Conservation (phyloP, 2,797 vertebrate genomes). For the Mus minutoides region DNA sequence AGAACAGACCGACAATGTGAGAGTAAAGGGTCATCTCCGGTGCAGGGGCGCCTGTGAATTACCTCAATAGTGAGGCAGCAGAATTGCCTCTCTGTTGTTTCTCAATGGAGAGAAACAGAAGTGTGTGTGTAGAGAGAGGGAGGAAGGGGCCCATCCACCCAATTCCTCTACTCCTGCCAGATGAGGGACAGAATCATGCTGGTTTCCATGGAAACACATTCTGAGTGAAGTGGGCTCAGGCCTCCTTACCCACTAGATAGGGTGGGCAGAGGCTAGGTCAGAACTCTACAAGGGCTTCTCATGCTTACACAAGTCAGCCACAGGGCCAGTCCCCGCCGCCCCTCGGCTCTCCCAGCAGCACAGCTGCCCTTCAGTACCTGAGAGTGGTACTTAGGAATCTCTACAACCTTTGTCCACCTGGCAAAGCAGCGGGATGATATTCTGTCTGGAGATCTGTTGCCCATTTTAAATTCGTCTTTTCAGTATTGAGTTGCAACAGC, state of each 20-base stretch:
- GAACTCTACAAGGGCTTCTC: background rate
- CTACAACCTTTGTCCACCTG: background rate
- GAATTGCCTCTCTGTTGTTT: too few relatives aligned
- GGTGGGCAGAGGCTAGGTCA: background rate
- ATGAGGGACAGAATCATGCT: background rate
- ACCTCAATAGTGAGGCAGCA: background rate
- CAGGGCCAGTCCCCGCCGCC: background rate
- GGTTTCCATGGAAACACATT: background rate
- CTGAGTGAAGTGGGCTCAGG: background rate
- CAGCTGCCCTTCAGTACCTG: background rate
- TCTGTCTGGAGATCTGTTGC: background rate
- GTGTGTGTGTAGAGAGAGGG: background rate
- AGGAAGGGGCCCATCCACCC: background rate
- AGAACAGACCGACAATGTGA: background rate
- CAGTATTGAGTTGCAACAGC: background rate
- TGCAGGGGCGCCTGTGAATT: background rate
- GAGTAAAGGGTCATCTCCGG: background rate
- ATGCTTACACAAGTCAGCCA: rapidly evolving
- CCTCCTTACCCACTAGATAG: background rate
- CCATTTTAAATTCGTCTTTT: background rate
- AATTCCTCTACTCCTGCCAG: background rate
- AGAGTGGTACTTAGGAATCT: background rate
- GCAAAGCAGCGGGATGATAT: background rate
- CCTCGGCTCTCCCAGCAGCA: background rate
- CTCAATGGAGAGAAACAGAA: background rate